phyloP scores from a whole-genome alignment of 1,140 invertebrate species.

The Saxidomus purpurata region DNA sequence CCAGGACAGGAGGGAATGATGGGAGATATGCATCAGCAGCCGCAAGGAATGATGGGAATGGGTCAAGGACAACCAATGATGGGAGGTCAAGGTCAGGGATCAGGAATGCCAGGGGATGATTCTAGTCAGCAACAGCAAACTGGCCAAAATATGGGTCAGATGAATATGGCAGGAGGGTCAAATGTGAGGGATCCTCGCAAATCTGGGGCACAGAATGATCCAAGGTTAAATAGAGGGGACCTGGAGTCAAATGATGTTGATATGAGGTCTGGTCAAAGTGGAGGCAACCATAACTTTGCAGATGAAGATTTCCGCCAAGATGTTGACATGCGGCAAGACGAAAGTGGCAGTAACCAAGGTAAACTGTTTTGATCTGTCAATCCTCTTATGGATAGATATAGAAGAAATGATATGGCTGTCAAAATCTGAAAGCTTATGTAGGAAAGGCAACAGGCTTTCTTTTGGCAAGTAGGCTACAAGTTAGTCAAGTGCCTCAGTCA shows the following conservation, averaged over 20 bases:
- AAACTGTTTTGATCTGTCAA: background rate
- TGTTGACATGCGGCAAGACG: conserved; percentile 44
- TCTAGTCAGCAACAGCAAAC: background rate
- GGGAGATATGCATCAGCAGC: background rate
- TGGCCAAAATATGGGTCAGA: conserved; percentile 23
- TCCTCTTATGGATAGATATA: too few relatives aligned
- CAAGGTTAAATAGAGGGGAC: conserved; percentile 29
- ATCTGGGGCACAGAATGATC: conserved; percentile 38
- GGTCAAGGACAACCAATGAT: conserved; percentile 8
- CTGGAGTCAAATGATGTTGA: conserved; percentile 23
- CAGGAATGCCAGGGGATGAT: background rate
- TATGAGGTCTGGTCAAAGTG: conserved; percentile 3
- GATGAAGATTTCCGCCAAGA: conserved; percentile 50
- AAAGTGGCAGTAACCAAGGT: conserved; percentile 34
- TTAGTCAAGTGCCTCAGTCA: too few relatives aligned
- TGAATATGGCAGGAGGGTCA: background rate
- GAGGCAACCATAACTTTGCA: background rate
- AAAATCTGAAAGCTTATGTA: too few relatives aligned
- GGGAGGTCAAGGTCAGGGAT: background rate
- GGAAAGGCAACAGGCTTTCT: too few relatives aligned
- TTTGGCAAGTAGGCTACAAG: too few relatives aligned
- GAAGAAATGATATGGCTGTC: too few relatives aligned
- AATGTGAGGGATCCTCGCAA: conserved; percentile 17
- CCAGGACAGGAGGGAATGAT: conserved; percentile 31
- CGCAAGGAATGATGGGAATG: conserved; percentile 10